Conservation (phyloP, 2,888 invertebrate species). For the Drosophila pseudotalamancana region DNA sequence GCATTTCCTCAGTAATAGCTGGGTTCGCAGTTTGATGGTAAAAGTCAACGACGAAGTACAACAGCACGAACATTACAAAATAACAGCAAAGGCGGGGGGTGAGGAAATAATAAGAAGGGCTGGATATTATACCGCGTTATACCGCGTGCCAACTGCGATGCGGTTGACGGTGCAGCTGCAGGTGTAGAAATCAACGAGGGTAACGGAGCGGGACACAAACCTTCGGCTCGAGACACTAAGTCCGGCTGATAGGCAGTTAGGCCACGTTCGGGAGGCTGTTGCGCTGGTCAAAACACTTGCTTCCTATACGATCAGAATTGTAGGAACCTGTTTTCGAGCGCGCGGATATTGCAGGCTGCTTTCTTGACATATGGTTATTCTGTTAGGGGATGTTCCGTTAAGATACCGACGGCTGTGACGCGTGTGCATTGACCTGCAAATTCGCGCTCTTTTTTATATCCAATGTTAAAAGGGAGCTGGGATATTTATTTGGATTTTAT, state of each 20-base stretch:
- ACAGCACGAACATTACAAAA: no score
- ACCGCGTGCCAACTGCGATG: slow-evolving; percentile 56
- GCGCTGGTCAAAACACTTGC: slow-evolving; percentile 67
- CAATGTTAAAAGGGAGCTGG: background rate
- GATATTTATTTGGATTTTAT: no score
- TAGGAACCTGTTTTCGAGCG: slow-evolving; percentile 57
- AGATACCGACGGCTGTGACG: slow-evolving; percentile 24
- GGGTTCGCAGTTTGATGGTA: no score
- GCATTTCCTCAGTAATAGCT: no score
- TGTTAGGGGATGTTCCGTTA: slow-evolving; percentile 56
- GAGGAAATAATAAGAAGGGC: background rate
- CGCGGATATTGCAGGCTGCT: slow-evolving; percentile 42
- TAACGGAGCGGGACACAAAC: slow-evolving; percentile 47
- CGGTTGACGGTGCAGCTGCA: slow-evolving; percentile 46
- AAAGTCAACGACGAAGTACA: no score
- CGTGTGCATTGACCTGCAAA: slow-evolving; percentile 73
- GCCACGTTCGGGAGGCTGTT: slow-evolving; percentile 59
- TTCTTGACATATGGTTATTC: slow-evolving; percentile 35
- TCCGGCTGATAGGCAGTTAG: slow-evolving; percentile 26
- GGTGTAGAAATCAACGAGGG: slow-evolving; percentile 61
- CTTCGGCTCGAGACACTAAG: background rate
- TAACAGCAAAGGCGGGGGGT: no score
- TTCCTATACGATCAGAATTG: background rate
- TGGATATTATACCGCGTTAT: slow-evolving; percentile 5
- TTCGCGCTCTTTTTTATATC: slow-evolving; percentile 25